Evolutionary conservation across 1,140 invertebrate genomes (phyloP).

Genomic region (Trinorchestia longiramus): DNA sequence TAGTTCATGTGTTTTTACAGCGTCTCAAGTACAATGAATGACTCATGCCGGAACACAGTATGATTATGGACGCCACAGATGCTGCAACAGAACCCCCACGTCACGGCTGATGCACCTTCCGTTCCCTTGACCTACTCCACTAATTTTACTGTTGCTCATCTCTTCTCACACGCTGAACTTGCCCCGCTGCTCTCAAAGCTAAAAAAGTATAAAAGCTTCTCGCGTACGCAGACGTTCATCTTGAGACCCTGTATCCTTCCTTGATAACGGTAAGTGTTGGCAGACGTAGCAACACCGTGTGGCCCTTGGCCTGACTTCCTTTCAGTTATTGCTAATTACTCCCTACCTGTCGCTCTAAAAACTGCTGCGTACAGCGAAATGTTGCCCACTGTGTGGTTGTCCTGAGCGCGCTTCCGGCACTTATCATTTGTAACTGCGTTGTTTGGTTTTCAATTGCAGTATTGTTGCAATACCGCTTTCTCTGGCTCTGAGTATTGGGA

Average conservation of each 20-base stretch:
- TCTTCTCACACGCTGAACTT: not conserved
- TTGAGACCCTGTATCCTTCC: constrained; percentile 6
- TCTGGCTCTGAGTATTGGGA: not conserved
- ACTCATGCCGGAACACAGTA: not conserved
- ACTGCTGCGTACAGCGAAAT: not conserved
- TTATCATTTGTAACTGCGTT: not conserved
- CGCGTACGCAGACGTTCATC: not conserved
- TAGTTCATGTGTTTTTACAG: not conserved
- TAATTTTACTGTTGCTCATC: constrained; percentile 4
- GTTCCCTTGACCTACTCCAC: constrained; percentile 32
- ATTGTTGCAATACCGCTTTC: not conserved
- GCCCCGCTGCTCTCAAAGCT: constrained; percentile 22
- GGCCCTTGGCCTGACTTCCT: not conserved
- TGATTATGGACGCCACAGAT: not conserved
- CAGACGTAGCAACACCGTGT: not conserved
- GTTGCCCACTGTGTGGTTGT: not conserved
- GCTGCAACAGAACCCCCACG: not conserved
- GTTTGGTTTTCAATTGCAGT: not conserved
- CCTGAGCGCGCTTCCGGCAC: not conserved
- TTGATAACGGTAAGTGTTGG: not conserved
- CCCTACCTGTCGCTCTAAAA: not conserved
- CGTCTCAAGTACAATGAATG: not conserved
- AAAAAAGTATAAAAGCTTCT: not conserved
- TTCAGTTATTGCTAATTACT: not conserved
- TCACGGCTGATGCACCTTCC: not conserved